Base-by-base conservation (phyloP, 2,113 vertebrate genomes). In the Prunella himalayana region DNA sequence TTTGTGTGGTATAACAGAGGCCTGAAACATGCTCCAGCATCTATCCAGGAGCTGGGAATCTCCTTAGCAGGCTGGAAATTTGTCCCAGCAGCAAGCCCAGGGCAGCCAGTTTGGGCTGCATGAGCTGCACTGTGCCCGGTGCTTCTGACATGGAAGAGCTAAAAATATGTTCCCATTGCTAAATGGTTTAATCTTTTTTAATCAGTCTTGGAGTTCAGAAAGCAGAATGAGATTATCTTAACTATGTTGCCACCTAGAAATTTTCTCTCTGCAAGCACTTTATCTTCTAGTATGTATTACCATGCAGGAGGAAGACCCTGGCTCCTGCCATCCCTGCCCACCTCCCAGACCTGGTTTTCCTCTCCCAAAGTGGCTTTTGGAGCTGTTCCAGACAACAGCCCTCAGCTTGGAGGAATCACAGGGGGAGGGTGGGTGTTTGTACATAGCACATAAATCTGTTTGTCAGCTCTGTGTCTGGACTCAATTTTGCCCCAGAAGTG, bases 221-320 rank as follows among this genome's bases (percentile, higher is more conserved):
- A 88, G 56, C 13, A 71, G 35, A 81, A 59, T 28, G 22, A 54
- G 49, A 41, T 53, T 45, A 12, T 68, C 37, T 73, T 70, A 45
- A n/a, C 18, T 31, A 1, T 49, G 19, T 56, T 82, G 27, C 15
- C 41, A 41, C 0, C 1, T n/a, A 63, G 80, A 91, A 78, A 27
- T 88, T 23, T 44, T 37, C 44, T 39, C 25, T 59, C 28, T 80
- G 61, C 49, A 39, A 54, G 9, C 31, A 7, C 19, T 8, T 63
- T 66, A 16, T n/a, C 10, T 64, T 41, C 50, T 28, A 33, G 20
- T 37, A 41, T 21, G 18, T 0, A 0, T 60, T 47, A 13, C 39
- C 45, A 25, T 57, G 50, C n/a, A 56, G 61, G 47, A 91, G 44
- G 56, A 64, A 56, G 24, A 28, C 76, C 51, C 9, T 21, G n/a